These are phyloP conservation scores for Fundulus diaphanus DNA, from an alignment of 2,797 vertebrate species.

Conservation along the genomic window DNA sequence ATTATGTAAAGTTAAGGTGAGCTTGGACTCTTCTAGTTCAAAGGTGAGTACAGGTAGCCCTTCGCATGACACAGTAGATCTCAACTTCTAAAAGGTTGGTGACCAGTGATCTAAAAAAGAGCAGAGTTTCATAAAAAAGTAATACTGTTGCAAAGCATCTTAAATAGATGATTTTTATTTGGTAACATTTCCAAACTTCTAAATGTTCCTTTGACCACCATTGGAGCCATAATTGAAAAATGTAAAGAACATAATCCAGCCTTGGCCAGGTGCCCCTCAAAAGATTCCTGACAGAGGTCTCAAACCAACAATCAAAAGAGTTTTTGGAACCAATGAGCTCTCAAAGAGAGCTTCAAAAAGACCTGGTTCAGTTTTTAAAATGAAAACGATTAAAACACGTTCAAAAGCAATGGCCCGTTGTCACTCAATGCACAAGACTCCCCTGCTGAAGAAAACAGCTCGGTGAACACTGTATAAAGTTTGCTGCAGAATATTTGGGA, in stretches of 20 bases:
- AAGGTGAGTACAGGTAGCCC: no score
- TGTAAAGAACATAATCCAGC: not conserved
- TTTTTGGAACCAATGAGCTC: not conserved
- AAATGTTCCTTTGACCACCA: not conserved
- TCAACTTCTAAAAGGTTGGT: no score
- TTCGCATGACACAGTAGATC: no score
- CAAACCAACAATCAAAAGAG: not conserved
- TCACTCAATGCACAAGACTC: not conserved
- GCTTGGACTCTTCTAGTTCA: no score
- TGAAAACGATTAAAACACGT: not conserved
- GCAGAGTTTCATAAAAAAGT: no score
- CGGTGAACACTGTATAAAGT: no score
- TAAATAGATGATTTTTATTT: not conserved
- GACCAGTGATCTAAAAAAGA: no score
- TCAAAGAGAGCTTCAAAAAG: not conserved
- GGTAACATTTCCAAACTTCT: not conserved
- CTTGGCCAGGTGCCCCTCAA: no score
- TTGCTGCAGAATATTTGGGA: no score
- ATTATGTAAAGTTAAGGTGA: no score
- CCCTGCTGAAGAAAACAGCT: no score
- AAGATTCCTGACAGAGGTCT: not conserved
- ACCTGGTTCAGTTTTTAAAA: not conserved
- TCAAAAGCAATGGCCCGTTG: not conserved
- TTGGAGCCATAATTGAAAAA: not conserved
- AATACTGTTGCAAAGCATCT: no score